Conservation (phyloP, 2,888 invertebrate species). For the Congeria kusceri region DNA sequence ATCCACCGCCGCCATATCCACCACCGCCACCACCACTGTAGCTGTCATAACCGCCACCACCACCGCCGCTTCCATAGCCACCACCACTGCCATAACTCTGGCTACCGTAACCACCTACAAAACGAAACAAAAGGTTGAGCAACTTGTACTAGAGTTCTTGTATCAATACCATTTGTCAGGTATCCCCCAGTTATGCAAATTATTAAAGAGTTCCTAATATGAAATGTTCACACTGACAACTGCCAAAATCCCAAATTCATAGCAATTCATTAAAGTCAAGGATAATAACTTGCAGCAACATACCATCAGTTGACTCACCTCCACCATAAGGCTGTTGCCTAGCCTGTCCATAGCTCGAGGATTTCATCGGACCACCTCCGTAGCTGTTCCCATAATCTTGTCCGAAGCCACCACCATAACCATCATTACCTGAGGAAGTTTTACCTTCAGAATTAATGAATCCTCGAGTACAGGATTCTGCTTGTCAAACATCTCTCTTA, state of each 20-base stretch:
- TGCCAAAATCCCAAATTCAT: background rate
- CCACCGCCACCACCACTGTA: constrained; percentile 36
- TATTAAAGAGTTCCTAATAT: background rate
- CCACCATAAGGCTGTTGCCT: constrained; percentile 56
- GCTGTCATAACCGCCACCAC: constrained; percentile 23
- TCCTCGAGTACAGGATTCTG: too few relatives aligned
- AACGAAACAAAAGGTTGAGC: background rate
- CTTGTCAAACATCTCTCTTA: too few relatives aligned
- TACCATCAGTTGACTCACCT: constrained; percentile 45
- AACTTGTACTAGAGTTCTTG: background rate
- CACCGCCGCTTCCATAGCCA: constrained; percentile 23
- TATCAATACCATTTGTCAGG: background rate
- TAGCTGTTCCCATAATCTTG: constrained; percentile 87
- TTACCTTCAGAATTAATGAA: too few relatives aligned
- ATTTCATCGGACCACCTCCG: constrained; percentile 93
- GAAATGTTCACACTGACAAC: background rate
- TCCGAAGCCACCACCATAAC: constrained; percentile 62
- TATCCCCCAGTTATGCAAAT: background rate
- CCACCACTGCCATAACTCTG: constrained; percentile 30
- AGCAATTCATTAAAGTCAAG: too few relatives aligned
- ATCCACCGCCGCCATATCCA: constrained; percentile 20
- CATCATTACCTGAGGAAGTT: constrained; percentile 26
- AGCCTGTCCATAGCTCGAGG: constrained; percentile 81
- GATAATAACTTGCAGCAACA: constrained; percentile 3
- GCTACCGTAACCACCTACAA: constrained; percentile 13